phyloP scores from a whole-genome alignment of 1,140 invertebrate species.

The Cryptotermes secundus region DNA sequence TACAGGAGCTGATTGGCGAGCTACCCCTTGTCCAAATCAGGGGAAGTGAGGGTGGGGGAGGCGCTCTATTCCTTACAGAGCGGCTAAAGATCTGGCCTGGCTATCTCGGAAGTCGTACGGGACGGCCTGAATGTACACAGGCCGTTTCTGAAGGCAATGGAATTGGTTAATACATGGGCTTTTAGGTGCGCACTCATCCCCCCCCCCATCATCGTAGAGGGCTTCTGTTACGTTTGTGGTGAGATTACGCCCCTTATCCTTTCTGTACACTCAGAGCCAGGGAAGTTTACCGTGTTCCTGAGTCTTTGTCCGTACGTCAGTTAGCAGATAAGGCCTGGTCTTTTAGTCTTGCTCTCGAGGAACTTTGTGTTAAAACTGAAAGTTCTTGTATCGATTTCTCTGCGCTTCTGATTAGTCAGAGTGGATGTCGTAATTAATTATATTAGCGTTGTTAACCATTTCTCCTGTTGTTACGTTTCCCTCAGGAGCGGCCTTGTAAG shows the following conservation, averaged over 20 bases:
- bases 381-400: background rate
- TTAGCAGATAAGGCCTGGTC: background rate
- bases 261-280: background rate
- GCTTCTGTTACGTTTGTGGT: background rate
- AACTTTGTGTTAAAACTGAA: background rate
- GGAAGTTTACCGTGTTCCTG: background rate
- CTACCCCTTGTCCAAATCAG: background rate
- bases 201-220: background rate
- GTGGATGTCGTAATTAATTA: background rate
- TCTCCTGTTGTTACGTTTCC: too few species aligned
- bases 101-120: background rate
- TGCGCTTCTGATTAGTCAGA: background rate
- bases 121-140: too few species aligned
- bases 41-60: background rate
- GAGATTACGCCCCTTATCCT: background rate
- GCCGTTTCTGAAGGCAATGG: background rate
- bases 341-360: background rate
- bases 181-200: background rate
- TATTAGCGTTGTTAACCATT: background rate
- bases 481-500: too few species aligned
- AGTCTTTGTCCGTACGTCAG: background rate
- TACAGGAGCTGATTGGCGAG: conserved; percentile 3
- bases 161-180: background rate
- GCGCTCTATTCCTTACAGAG: background rate
- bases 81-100: background rate